Base-by-base conservation (phyloP, 2,797 vertebrate species). In the Pygocentrus nattereri region DNA sequence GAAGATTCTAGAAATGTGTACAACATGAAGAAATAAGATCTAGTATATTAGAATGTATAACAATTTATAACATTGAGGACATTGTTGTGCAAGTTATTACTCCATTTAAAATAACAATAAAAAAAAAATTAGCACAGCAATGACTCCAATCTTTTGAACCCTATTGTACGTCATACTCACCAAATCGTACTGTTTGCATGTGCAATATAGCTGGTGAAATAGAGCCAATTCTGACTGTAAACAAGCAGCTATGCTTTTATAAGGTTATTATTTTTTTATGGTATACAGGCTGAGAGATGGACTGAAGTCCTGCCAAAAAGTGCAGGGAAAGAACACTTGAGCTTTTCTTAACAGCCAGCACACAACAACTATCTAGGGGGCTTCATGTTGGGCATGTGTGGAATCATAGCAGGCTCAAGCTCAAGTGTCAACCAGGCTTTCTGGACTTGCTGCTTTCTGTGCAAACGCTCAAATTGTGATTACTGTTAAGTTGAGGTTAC, bases 291-390 rank as follows among this genome's bases (percentile, higher is more conserved):
- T 25, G 67, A 27, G 13, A 16, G 16, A 8, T 44, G 2, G 38
- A 69, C 52, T 59, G 52, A 56, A 16, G 12, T 74, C 54, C 31
- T 34, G 72, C 31, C 52, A 74, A 74, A 54, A 5, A 41, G 12
- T 25, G 10, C 31, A 58, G 52, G 4, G n/a, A 19, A 34, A 5
- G 21, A 54, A 23, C 47, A 52, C 25, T 30, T 31, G 23, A 52
- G 18, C 19, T n/a, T 69, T 69, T 68, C 34, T 25, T 27, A 47
- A 68, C 2, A 44, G 12, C 11, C 34, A 70, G 23, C 2, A 49
- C 13, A 70, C 47, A 4, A 23, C 5, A 70, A 30, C 47, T 18
- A 16, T 27, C 30, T 19, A 41, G 11, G n/a, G 25, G 1, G 61
- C 52, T 75, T 69, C 1, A 38, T 50, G 16, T 27, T 59, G 6